Conservation (phyloP, 1,140 invertebrate genomes). For the Solenopsis invicta region DNA sequence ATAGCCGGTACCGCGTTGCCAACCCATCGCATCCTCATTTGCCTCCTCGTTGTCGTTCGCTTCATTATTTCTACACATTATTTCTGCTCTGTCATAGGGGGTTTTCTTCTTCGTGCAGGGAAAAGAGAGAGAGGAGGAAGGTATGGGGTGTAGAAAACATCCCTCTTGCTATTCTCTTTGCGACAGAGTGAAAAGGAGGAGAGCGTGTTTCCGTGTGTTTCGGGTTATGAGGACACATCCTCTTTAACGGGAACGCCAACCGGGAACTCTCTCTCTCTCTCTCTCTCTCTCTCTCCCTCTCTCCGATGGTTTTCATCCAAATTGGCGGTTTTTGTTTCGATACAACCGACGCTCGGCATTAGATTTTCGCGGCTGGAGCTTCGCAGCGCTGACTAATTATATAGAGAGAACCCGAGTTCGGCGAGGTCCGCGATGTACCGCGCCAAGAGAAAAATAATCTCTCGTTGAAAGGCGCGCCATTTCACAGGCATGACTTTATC, state of each 20-base stretch:
- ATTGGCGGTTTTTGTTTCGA: slow-evolving; percentile 76
- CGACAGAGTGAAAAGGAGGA: slow-evolving; percentile 1
- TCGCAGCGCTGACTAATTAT: slow-evolving; percentile 69
- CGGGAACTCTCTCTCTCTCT: slow-evolving; percentile 6
- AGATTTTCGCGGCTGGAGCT: slow-evolving; percentile 66
- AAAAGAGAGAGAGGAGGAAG: background rate
- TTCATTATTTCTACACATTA: slow-evolving; percentile 57
- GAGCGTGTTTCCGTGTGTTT: background rate
- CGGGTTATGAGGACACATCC: slow-evolving; percentile 34
- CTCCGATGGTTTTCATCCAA: slow-evolving; percentile 68
- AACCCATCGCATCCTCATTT: background rate
- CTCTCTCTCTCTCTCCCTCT: slow-evolving; percentile 5
- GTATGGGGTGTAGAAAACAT: background rate
- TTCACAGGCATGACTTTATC: slow-evolving; percentile 36
- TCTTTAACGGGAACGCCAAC: slow-evolving; percentile 58
- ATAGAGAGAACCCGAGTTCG: slow-evolving; percentile 37
- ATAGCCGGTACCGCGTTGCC: slow-evolving; percentile 35
- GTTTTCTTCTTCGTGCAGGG: slow-evolving; percentile 9
- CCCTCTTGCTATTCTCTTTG: background rate
- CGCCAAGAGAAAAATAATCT: slow-evolving; percentile 23
- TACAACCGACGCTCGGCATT: slow-evolving; percentile 58
- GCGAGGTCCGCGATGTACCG: background rate
- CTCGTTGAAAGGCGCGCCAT: background rate
- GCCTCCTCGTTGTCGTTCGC: slow-evolving; percentile 53
- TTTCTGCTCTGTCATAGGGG: background rate